Evolutionary conservation across 1,140 invertebrate species (phyloP).

Genomic region (Delia radicum): DNA sequence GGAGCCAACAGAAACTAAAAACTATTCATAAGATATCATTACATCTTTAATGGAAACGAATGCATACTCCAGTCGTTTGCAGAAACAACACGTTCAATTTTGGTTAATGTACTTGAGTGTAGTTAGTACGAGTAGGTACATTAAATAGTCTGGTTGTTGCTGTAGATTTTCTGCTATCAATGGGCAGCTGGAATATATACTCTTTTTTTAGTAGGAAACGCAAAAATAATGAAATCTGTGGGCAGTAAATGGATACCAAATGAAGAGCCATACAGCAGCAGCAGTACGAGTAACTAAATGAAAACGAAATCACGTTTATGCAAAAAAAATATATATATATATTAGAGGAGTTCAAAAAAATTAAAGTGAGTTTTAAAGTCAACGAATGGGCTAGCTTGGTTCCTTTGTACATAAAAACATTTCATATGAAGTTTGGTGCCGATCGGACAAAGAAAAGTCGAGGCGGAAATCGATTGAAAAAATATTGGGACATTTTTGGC

Average conservation of each 20-base stretch:
- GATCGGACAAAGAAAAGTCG: too few relatives aligned
- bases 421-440: too few relatives aligned
- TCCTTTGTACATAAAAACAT: too few relatives aligned
- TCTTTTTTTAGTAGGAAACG: background rate
- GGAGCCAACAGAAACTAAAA: background rate
- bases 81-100: background rate
- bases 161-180: background rate
- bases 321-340: background rate
- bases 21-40: background rate
- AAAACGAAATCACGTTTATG: constrained; percentile 4
- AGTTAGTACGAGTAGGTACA: background rate
- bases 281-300: background rate
- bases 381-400: too few relatives aligned
- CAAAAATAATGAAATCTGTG: background rate
- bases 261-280: background rate
- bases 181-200: background rate
- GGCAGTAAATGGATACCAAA: background rate
- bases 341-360: background rate
- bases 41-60: background rate
- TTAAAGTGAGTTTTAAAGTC: too few relatives aligned
- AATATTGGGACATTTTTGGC: too few relatives aligned
- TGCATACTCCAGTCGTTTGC: background rate
- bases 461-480: too few relatives aligned
- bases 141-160: background rate
- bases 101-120: background rate